Conservation (phyloP, 2,888 invertebrate genomes). For the Halocaridina rubra region DNA sequence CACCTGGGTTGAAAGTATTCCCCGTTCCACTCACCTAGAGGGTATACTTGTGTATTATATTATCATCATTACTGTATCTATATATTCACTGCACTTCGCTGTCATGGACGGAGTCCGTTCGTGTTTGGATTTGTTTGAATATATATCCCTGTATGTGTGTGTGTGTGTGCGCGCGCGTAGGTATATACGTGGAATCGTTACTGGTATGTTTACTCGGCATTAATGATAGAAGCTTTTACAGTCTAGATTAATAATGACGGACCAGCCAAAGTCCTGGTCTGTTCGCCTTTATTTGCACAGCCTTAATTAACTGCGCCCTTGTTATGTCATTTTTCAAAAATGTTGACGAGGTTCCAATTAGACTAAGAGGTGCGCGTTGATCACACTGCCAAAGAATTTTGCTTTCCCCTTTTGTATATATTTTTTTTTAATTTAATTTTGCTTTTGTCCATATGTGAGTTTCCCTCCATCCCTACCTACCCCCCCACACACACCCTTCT, state of each 20-base stretch:
- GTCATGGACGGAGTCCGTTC: too few relatives aligned
- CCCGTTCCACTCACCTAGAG: too few relatives aligned
- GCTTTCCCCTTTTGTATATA: too few relatives aligned
- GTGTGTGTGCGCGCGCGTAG: too few relatives aligned
- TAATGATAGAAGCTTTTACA: slow-evolving; percentile 23
- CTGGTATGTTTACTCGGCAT: slow-evolving; percentile 21
- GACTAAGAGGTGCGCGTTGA: slow-evolving; percentile 55
- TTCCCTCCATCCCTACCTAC: neutral
- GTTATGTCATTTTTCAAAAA: slow-evolving; percentile 61
- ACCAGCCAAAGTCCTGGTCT: slow-evolving; percentile 45
- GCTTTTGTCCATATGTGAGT: slow-evolving; percentile 35
- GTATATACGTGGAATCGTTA: too few relatives aligned
- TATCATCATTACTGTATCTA: too few relatives aligned
- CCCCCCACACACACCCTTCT: neutral
- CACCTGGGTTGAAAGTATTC: too few relatives aligned
- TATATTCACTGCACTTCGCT: too few relatives aligned
- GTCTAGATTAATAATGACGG: slow-evolving; percentile 43
- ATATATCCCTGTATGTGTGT: too few relatives aligned
- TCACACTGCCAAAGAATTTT: slow-evolving; percentile 51
- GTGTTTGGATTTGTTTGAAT: too few relatives aligned
- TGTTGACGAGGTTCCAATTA: slow-evolving; percentile 62
- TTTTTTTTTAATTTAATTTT: slow-evolving; percentile 26
- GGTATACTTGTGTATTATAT: too few relatives aligned
- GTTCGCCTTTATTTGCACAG: slow-evolving; percentile 55
- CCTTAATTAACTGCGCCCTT: slow-evolving; percentile 62